Evolutionary conservation across 2,113 vertebrate genomes (phyloP).

Genomic region (Dolichallabes microphthalmus): DNA sequence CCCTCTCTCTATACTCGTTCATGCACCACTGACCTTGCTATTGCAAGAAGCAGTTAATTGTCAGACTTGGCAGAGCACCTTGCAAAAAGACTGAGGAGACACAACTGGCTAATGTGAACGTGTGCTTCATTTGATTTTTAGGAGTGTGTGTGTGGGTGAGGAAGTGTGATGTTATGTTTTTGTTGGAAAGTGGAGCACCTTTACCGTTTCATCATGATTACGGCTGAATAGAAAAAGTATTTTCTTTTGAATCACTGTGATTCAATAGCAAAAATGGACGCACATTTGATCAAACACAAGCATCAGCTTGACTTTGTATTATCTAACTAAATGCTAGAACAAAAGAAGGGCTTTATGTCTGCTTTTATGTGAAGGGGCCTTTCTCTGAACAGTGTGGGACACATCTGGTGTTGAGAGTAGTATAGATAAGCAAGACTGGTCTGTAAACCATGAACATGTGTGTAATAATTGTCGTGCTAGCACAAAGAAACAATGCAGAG

Average conservation of each 20-base stretch:
- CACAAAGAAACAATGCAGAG: slow-evolving; percentile 8
- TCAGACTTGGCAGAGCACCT: slow-evolving; percentile 43
- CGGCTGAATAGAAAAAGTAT: neutral
- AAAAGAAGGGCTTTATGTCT: slow-evolving; percentile 8
- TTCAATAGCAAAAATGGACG: neutral
- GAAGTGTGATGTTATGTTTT: neutral
- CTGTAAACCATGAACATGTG: slow-evolving; percentile 17
- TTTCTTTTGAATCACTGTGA: neutral
- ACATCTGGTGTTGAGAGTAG: slow-evolving; percentile 19
- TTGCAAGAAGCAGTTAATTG: slow-evolving; percentile 48
- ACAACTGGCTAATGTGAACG: slow-evolving; percentile 56
- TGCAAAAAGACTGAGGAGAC: slow-evolving; percentile 45
- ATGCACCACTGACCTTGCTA: slow-evolving; percentile 26
- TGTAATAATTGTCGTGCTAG: neutral
- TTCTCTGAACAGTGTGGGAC: neutral
- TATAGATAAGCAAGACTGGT: neutral
- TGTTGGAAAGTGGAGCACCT: neutral
- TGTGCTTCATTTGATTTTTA: slow-evolving; percentile 50
- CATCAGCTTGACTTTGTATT: neutral
- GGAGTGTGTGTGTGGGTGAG: slow-evolving; percentile 43
- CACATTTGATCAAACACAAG: neutral
- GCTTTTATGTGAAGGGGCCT: neutral
- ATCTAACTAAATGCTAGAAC: neutral
- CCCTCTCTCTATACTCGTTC: slow-evolving; percentile 12
- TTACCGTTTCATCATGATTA: neutral